phyloP scores from a whole-genome alignment of 2,113 vertebrate species.

The Cricetomys ansorgei region DNA sequence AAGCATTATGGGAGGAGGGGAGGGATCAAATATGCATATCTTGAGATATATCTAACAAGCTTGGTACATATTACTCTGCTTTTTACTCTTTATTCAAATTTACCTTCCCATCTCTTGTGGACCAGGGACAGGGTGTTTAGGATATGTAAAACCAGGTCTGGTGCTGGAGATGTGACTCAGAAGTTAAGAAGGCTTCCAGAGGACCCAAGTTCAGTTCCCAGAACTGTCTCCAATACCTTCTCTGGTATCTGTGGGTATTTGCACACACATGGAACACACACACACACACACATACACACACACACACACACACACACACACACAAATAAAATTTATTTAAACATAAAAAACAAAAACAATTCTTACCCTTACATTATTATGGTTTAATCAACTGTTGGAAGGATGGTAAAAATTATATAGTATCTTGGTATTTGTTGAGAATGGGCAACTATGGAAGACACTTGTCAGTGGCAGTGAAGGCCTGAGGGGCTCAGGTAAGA shows the following conservation, averaged over 20 bases:
- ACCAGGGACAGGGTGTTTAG: neutral
- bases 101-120: neutral
- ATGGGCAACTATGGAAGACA: fast-evolving
- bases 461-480: neutral
- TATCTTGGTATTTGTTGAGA: neutral
- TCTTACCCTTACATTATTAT: no score
- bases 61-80: fast-evolving
- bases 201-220: neutral
- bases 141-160: neutral
- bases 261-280: neutral
- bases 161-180: neutral
- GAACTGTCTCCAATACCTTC: neutral
- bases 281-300: neutral
- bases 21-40: neutral
- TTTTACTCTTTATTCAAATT: neutral
- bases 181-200: neutral
- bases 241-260: neutral
- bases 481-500: neutral
- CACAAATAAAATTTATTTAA: neutral
- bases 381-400: neutral
- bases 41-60: neutral
- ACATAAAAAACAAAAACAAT: neutral
- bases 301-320: no score
- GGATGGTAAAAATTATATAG: neutral
- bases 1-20: neutral